Evolutionary conservation across 2,888 invertebrate species (phyloP).

Genomic region (Lepas anatifera): DNA sequence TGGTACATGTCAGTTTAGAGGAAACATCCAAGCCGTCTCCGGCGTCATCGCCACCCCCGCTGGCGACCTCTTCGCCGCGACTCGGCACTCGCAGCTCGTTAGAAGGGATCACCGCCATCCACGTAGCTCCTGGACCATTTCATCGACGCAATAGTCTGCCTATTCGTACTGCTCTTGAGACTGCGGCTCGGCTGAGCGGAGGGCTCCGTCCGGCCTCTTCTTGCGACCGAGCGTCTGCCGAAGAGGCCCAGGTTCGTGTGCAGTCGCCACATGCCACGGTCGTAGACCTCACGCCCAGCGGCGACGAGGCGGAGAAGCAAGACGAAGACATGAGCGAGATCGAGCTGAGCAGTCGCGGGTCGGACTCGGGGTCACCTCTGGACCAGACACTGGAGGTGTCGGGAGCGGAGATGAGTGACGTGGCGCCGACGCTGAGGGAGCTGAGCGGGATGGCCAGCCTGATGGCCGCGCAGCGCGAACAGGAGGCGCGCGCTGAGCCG

Average conservation of each 20-base stretch:
- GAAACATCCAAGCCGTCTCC: not conserved
- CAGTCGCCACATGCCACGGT: not conserved
- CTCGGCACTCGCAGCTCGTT: conserved; percentile 29
- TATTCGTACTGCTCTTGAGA: conserved; percentile 53
- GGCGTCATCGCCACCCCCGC: not conserved
- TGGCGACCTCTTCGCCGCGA: not conserved
- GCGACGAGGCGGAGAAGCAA: not conserved
- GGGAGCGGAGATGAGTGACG: not conserved
- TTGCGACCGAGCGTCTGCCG: not conserved
- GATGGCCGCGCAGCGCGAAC: too few relatives aligned
- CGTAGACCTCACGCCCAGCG: conserved; percentile 7
- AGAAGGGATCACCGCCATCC: conserved; percentile 52
- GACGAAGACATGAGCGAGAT: not conserved
- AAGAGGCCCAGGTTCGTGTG: not conserved
- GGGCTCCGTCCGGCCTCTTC: not conserved
- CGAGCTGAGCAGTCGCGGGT: not conserved
- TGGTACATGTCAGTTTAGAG: not conserved
- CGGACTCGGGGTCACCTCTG: not conserved
- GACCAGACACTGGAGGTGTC: not conserved
- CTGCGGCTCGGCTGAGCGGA: conserved; percentile 46
- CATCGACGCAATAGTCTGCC: conserved; percentile 48
- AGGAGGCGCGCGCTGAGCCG: too few relatives aligned
- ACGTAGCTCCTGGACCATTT: conserved; percentile 47
- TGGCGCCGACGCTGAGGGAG: not conserved
- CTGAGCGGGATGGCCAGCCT: not conserved